Percentiles rank a stretch among this genome's conserved stretches.
These are phyloP conservation scores for Aporophyla nigra DNA, from an alignment of 2,888 invertebrate species.

Conservation along the genomic window DNA sequence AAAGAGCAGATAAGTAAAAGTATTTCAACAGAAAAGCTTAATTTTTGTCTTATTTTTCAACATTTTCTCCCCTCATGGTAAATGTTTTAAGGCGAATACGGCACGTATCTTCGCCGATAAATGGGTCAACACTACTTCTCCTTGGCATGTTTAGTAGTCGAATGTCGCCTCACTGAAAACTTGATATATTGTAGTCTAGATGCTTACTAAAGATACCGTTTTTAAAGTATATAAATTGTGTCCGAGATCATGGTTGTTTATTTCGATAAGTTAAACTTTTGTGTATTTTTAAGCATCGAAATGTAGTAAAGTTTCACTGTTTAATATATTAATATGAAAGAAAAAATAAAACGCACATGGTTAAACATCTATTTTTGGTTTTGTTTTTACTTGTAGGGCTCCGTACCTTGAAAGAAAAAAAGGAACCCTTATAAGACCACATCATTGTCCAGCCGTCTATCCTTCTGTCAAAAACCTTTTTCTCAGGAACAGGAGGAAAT, in stretches of 20 bases:
- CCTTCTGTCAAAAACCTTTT: too few species aligned
- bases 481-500: too few species aligned
- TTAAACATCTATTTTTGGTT: not conserved
- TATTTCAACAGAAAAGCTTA: constrained; percentile 28
- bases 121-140: constrained; percentile 53
- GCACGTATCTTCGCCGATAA: constrained; percentile 58
- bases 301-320: not conserved
- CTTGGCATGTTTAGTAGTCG: constrained; percentile 25
- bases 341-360: too few species aligned
- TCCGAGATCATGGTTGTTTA: constrained; percentile 8
- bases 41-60: constrained; percentile 37
- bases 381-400: not conserved
- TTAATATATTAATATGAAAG: not conserved
- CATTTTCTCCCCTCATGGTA: constrained; percentile 22
- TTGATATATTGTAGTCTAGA: constrained; percentile 28
- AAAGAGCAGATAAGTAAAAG: constrained; percentile 52
- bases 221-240: not conserved
- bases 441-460: too few species aligned
- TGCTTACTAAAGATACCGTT: not conserved
- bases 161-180: constrained; percentile 33
- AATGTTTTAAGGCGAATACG: constrained; percentile 34
- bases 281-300: not conserved
- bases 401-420: too few species aligned
- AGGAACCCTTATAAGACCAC: too few species aligned
- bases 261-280: not conserved